Evolutionary conservation across 1,140 invertebrate genomes (phyloP).

Genomic region (Piezodorus guildinii): DNA sequence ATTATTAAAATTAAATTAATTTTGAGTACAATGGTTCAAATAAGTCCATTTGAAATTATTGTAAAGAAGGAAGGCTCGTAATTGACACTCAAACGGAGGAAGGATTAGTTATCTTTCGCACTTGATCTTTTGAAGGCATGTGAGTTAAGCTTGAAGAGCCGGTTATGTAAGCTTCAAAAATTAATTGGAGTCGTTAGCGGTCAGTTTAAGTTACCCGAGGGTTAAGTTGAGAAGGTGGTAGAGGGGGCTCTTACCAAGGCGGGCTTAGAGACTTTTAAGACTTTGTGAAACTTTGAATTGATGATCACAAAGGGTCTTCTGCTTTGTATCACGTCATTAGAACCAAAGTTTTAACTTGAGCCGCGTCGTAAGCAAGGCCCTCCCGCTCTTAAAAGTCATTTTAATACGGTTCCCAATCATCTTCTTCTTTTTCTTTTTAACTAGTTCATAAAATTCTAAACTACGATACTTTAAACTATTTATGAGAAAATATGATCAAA

Average conservation of each 20-base stretch:
- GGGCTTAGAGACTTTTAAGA: not conserved
- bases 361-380: not conserved
- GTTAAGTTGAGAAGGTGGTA: not conserved
- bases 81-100: too few species aligned
- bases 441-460: too few species aligned
- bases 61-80: too few species aligned
- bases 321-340: constrained; percentile 2
- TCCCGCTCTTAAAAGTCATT: not conserved
- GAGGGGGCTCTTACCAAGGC: not conserved
- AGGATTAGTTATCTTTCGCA: too few species aligned
- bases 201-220: not conserved
- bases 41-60: too few species aligned
- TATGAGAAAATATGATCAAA: too few species aligned
- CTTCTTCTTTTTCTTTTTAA: too few species aligned
- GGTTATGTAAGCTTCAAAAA: not conserved
- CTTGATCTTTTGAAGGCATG: too few species aligned
- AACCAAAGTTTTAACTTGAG: not conserved
- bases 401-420: not conserved
- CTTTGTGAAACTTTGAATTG: constrained; percentile 6
- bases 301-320: not conserved
- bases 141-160: too few species aligned
- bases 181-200: not conserved
- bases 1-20: too few species aligned
- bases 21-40: too few species aligned
- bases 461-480: too few species aligned